A percentile compares a stretch with the other conserved stretches of the same genome.
Evolutionary conservation across 2,888 invertebrate genomes (phyloP).

Genomic region (Callosobruchus maculatus): DNA sequence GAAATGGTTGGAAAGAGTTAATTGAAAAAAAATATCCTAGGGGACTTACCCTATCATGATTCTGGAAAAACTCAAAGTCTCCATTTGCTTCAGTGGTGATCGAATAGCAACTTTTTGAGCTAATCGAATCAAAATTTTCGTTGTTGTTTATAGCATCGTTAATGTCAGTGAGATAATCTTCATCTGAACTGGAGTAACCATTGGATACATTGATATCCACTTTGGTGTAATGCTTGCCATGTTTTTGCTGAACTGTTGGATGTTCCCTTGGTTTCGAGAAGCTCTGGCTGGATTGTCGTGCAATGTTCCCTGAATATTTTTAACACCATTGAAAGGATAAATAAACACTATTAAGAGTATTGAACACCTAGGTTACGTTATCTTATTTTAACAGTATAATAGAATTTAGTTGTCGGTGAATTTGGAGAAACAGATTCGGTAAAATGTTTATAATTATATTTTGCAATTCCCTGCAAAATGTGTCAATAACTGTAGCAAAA

Average conservation of each 20-base stretch:
- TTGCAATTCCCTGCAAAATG: no score
- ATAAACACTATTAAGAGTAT: no score
- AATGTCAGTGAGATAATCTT: constrained; percentile 45
- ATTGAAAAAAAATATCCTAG: background rate
- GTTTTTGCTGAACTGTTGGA: constrained; percentile 9
- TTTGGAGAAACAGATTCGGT: no score
- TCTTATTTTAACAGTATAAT: no score
- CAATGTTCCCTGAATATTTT: constrained; percentile 9
- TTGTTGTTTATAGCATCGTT: constrained; percentile 39
- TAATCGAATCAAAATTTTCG: constrained; percentile 40
- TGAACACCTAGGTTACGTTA: no score
- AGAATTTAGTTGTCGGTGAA: no score
- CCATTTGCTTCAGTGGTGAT: constrained; percentile 63
- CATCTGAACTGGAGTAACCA: constrained; percentile 18
- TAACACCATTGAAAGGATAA: no score
- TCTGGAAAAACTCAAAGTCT: constrained; percentile 60
- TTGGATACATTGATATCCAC: constrained; percentile 11
- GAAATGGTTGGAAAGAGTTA: no score
- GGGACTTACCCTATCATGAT: constrained; percentile 30
- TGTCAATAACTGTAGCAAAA: no score
- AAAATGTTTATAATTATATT: no score
- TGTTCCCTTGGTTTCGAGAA: constrained; percentile 13
- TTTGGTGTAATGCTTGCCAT: constrained; percentile 10
- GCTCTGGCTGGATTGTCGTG: constrained; percentile 18
- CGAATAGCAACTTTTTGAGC: constrained; percentile 52